Evolutionary conservation across 37 sponge, comb jelly and placozoan species (phyloP), one percentile per base, ranked within the genome.

Genomic region (Aplysina aerophoba): DNA sequence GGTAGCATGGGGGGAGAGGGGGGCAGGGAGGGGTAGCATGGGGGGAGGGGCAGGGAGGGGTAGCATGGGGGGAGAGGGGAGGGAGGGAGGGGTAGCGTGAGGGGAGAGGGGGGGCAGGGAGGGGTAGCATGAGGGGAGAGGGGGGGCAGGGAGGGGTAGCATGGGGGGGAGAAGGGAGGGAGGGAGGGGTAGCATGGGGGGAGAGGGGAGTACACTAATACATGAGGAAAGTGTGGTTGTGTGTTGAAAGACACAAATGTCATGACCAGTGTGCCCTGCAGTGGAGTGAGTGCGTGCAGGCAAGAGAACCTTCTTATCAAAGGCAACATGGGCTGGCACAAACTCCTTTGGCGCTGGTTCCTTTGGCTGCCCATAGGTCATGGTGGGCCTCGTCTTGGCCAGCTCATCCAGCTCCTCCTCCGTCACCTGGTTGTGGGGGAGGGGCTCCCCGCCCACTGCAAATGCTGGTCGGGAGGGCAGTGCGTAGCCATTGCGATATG

Each of bases 271-370:
- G 27, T 30, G 27, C 13, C 22, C 14, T 67, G 15, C 27, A 24
- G 22, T 14, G 24, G 22, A 28, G 36, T 30, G 15, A 15, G 28
- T n/a, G 22, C 71, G 22, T 25, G 22, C 71, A 68, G 24, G 19
- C 59, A 58, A 15, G 19, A 58, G 41, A 84, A 94, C 97, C 89
- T 94, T 97, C 73, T 99, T 99, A 59, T 99, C 99, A 85, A 99
- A 97, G 30, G 99, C 97, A 15, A 99, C 99, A 58, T 96, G 97
- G 68, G 95, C 97, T 55, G 99, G 99, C 4, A 99, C 92, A 80
- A 97, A 99, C 68, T 95, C 92, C 54, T 93, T 89, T 28, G 95
- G 95, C 30, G 95, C 95, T 4, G 89, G 90, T 67, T 89, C 89
- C 22, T 87, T 85, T 5, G 94, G 36, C 37, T 95, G 88, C 19